Conservation (phyloP, 2,113 vertebrate species). For the Corythaixoides concolor region DNA sequence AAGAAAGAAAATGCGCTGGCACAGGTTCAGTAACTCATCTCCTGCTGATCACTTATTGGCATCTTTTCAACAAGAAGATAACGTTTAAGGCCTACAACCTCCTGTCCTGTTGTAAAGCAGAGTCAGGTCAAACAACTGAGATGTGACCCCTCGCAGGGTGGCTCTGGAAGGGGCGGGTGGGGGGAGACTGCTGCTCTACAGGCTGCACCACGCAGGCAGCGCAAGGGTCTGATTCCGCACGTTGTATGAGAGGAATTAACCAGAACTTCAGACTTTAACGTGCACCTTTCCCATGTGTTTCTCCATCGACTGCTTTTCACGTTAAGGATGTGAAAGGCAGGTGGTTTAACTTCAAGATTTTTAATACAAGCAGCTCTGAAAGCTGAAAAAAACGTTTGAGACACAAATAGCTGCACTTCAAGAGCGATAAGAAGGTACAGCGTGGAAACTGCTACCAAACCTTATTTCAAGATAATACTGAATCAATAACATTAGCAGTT, state of each 20-base stretch:
- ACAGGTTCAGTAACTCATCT: not conserved
- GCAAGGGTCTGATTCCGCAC: accelerated
- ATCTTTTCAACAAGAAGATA: not conserved
- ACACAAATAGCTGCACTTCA: not conserved
- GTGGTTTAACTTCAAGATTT: not conserved
- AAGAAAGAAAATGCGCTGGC: not conserved
- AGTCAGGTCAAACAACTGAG: not conserved
- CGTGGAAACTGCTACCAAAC: not conserved
- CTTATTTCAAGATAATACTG: not conserved
- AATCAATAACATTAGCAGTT: not conserved
- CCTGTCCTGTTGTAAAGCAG: not conserved
- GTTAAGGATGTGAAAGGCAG: not conserved
- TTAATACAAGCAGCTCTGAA: not conserved
- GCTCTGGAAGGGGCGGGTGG: not conserved
- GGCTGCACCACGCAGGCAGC: accelerated
- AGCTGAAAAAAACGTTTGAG: not conserved
- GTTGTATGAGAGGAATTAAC: accelerated
- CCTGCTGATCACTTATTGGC: not conserved
- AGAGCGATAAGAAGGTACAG: not conserved
- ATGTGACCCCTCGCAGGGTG: too few species aligned
- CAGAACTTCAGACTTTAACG: not conserved
- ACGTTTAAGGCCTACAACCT: not conserved
- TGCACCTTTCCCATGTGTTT: not conserved
- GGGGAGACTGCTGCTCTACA: accelerated
- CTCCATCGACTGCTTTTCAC: not conserved